Conservation (phyloP, 2,888 invertebrate genomes). For the Euplagia quadripunctaria region DNA sequence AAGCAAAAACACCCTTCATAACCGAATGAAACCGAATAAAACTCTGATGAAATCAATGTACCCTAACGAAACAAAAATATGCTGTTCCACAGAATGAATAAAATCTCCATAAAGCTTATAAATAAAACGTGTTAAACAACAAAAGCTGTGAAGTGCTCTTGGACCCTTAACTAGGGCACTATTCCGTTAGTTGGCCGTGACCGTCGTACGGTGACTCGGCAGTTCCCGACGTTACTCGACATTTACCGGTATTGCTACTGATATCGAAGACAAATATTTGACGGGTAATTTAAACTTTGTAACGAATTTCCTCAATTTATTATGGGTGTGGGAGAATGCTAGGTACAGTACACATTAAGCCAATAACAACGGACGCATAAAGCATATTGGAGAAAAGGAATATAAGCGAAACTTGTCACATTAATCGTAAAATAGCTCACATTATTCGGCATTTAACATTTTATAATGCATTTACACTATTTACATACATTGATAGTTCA, state of each 20-base stretch:
- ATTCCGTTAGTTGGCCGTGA: constrained; percentile 81
- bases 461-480: neutral
- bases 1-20: too few relatives aligned
- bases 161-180: constrained; percentile 78
- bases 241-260: constrained; percentile 24
- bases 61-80: neutral
- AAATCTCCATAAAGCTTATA: constrained; percentile 8
- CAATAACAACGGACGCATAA: neutral
- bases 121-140: constrained; percentile 22
- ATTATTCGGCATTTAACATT: constrained; percentile 1
- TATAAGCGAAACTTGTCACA: neutral
- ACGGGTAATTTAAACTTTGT: neutral
- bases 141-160: constrained; percentile 47
- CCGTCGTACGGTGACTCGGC: constrained; percentile 72
- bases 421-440: too few relatives aligned
- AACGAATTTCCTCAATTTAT: constrained; percentile 3
- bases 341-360: too few relatives aligned
- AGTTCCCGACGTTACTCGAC: constrained; percentile 40
- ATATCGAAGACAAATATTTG: constrained; percentile 2
- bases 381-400: neutral
- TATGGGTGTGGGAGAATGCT: neutral
- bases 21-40: neutral
- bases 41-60: neutral
- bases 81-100: neutral
- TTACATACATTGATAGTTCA: neutral